Evolutionary conservation across 2,888 invertebrate species (phyloP), one percentile per base, ranked within the genome.

Genomic region (Dascillus cervinus): DNA sequence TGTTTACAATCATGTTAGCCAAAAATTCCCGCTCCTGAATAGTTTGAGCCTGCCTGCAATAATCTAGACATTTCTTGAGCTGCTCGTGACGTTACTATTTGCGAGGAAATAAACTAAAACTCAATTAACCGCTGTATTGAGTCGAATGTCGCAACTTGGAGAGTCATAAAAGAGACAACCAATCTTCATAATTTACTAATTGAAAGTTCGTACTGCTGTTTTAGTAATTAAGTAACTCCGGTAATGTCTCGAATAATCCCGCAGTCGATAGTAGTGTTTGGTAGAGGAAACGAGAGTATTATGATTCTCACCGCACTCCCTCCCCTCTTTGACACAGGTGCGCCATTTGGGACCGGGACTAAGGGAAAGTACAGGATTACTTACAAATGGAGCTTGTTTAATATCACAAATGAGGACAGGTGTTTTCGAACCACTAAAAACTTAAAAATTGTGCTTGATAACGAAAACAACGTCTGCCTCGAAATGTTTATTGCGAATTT

Each of bases 181-280:
- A 38, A 38, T 38, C 38, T 38, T 34, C 26, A 38, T 29, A 38
- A 38, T 34, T 38, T 31, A 30, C 38, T 34, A 38, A 38, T 38
- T 34, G 34, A 34, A 34, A 30, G 34, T 31, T 27, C 13, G 26
- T 30, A 27, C 28, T 23, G 29, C 29, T 22, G 26, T 34, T 29
- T 30, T 26, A 29, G 34, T 28, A 27, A 31, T 34, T 34, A 34
- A 12, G 26, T 19, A 12, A 34, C 27, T 22, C 20, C 25, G 21
- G 28, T 30, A 34, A 37, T 26, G 37, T 34, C 22, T 26, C 29
- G 22, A 21, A 21, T 24, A 28, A 28, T 28, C 19, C 20, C 15
- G 22, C 21, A 13, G 25, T 14, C 25, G 19, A 32, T 26, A n/a
- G n/a, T n/a, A n/a, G n/a, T n/a, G n/a, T n/a, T 24, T 29, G 4